Evolutionary conservation across 2,797 vertebrate genomes (phyloP).

Genomic region (Cirrhinus molitorella): DNA sequence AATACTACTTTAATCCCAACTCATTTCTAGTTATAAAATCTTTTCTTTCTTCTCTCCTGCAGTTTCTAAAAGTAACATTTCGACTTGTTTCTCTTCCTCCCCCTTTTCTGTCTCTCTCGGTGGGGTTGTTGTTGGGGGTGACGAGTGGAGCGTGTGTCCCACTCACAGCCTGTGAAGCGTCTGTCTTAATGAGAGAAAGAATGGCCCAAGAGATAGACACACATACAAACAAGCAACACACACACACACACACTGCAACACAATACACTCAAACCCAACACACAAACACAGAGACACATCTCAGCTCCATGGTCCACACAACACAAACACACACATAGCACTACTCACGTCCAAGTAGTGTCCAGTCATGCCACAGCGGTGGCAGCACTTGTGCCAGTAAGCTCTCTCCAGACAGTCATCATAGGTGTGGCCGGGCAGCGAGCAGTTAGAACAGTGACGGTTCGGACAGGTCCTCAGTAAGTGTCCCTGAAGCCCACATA

Average conservation of each 20-base stretch:
- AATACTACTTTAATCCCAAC: not conserved
- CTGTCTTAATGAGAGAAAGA: constrained; percentile 75
- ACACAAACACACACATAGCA: not conserved
- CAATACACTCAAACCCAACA: constrained; percentile 6
- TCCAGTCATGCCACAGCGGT: constrained; percentile 88
- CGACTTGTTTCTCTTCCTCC: constrained; percentile 64
- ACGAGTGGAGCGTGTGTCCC: constrained; percentile 82
- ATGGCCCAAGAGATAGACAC: constrained; percentile 47
- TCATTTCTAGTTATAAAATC: not conserved
- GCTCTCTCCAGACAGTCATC: constrained; percentile 82
- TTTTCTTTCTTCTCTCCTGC: constrained; percentile 56
- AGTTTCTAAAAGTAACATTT: constrained; percentile 37
- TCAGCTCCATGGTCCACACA: constrained; percentile 33
- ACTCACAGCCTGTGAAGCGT: constrained; percentile 84
- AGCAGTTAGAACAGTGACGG: constrained; percentile 89
- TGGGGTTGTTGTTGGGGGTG: constrained; percentile 79
- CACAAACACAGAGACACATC: constrained; percentile 39
- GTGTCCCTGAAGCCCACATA: constrained; percentile 87
- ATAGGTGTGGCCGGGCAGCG: constrained; percentile 83
- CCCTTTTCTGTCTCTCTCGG: constrained; percentile 74
- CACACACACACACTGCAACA: constrained; percentile 60
- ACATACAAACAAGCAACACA: constrained; percentile 3
- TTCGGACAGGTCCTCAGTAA: constrained; percentile 79
- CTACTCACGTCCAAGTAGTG: constrained; percentile 92
- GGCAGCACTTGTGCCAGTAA: constrained; percentile 88